A percentile compares a stretch with the other conserved stretches of the same genome.
Evolutionary conservation across 2,888 invertebrate genomes (phyloP).

Genomic region (Tridacna crocea): DNA sequence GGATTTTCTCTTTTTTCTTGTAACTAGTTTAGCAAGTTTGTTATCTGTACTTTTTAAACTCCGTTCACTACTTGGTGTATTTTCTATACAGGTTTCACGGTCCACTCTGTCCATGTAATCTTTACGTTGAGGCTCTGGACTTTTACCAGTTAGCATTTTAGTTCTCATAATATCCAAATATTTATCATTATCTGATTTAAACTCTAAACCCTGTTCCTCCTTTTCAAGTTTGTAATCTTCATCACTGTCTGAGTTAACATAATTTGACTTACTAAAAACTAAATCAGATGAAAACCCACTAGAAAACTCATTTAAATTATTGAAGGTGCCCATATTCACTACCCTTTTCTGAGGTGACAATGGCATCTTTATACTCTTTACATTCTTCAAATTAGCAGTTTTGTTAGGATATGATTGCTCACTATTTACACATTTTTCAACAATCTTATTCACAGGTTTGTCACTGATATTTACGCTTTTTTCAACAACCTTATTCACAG

Average conservation of each 20-base stretch:
- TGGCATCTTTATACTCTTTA: not conserved
- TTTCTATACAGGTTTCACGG: too few relatives aligned
- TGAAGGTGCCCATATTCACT: slow-evolving; percentile 1
- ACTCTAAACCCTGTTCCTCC: not conserved
- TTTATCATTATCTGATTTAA: not conserved
- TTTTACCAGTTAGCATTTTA: too few relatives aligned
- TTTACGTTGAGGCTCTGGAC: too few relatives aligned
- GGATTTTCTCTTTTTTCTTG: not conserved
- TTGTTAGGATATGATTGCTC: not conserved
- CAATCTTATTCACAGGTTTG: not conserved
- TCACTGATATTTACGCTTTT: not conserved
- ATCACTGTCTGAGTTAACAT: not conserved
- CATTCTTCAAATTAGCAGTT: not conserved
- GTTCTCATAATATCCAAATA: not conserved
- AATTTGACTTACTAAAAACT: not conserved
- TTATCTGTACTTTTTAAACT: not conserved
- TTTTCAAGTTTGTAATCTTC: not conserved
- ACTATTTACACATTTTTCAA: not conserved
- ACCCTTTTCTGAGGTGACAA: not conserved
- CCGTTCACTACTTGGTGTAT: too few relatives aligned
- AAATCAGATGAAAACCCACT: not conserved
- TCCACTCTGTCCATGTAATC: too few relatives aligned
- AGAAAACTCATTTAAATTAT: slow-evolving; percentile 3
- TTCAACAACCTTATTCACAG: not conserved
- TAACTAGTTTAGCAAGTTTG: not conserved